Percentiles rank a stretch among this genome's conserved stretches.
Conservation (phyloP, 2,888 invertebrate species). For the Limnephilus lunatus region DNA sequence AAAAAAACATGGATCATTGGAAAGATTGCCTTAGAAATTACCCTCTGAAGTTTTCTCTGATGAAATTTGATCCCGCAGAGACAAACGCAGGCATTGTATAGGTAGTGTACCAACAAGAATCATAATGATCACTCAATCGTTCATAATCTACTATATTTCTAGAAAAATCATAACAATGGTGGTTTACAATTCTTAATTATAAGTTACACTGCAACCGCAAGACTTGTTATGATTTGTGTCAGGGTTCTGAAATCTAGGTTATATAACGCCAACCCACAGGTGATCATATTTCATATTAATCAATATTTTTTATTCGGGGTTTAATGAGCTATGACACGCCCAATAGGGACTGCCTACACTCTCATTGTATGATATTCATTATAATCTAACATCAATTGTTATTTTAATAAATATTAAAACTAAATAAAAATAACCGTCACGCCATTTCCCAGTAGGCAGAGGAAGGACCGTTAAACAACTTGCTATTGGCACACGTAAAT, state of each 20-base stretch:
- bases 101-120: background rate
- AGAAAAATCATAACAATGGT: constrained; percentile 21
- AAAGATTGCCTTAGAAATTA: too few relatives aligned
- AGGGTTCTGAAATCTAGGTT: constrained; percentile 11
- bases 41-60: too few relatives aligned
- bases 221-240: constrained; percentile 6
- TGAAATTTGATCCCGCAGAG: too few relatives aligned
- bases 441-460: too few relatives aligned
- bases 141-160: background rate
- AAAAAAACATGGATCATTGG: too few relatives aligned
- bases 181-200: constrained; percentile 11
- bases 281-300: constrained; percentile 6
- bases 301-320: background rate
- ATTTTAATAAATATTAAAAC: too few relatives aligned
- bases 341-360: background rate
- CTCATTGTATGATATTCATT: too few relatives aligned
- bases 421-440: too few relatives aligned
- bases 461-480: too few relatives aligned
- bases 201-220: constrained; percentile 21
- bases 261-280: constrained; percentile 11
- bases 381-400: too few relatives aligned
- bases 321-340: background rate
- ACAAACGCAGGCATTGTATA: too few relatives aligned
- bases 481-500: too few relatives aligned
- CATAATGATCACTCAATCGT: background rate